Percentiles rank a stretch among this genome's conserved stretches.
Conservation (phyloP, 2,797 vertebrate genomes). For the Cossypha caffra region DNA sequence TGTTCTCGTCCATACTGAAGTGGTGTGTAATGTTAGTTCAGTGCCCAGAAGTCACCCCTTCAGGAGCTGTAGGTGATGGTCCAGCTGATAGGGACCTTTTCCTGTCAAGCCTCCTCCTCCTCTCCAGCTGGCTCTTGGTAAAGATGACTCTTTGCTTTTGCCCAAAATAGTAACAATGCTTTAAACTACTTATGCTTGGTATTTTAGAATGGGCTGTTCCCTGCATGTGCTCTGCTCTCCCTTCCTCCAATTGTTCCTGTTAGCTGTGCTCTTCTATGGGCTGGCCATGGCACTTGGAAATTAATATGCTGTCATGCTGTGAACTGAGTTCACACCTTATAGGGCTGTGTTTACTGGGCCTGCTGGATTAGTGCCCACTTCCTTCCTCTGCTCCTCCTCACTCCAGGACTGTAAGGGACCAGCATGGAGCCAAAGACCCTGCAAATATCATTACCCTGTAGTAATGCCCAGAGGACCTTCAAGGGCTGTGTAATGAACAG, state of each 20-base stretch:
- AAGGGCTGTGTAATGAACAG: not conserved
- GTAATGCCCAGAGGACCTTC: not conserved
- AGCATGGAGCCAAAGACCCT: not conserved
- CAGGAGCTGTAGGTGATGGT: not conserved
- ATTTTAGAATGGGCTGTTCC: not conserved
- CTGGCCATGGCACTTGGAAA: not conserved
- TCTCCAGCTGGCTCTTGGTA: not conserved
- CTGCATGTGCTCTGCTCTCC: not conserved
- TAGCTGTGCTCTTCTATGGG: not conserved
- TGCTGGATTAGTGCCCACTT: not conserved
- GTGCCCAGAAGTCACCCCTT: not conserved
- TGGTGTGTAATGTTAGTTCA: not conserved
- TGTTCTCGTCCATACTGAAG: not conserved
- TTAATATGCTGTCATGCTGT: not conserved
- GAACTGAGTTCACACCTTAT: constrained; percentile 27
- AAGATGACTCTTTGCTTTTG: not conserved
- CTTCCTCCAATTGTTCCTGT: constrained; percentile 49
- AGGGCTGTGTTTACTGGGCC: constrained; percentile 21
- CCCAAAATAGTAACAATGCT: constrained; percentile 37
- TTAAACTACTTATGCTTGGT: not conserved
- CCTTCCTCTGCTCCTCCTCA: not conserved
- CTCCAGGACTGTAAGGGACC: not conserved
- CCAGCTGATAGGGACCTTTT: not conserved
- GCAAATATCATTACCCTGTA: not conserved
- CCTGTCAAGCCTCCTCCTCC: not conserved